phyloP scores from a whole-genome alignment of 2,797 vertebrate species.

The Mormyrus proboscirostris region DNA sequence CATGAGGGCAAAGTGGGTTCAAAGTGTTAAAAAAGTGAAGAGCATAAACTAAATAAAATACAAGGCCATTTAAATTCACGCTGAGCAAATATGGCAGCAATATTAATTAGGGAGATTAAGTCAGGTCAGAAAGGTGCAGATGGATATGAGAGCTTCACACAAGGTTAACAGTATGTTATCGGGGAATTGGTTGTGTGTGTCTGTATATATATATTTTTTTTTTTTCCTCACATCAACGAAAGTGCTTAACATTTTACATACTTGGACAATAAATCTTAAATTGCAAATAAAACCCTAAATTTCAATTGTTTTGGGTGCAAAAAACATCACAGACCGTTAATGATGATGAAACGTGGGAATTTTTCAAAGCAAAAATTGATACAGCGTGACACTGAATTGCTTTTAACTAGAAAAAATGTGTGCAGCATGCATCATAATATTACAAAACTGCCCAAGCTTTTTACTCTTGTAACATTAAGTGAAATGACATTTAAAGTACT shows the following conservation, averaged over 20 bases:
- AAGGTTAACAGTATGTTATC: conserved; percentile 30
- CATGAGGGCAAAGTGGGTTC: neutral
- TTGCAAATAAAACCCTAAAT: neutral
- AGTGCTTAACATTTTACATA: neutral
- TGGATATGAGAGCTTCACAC: conserved; percentile 1
- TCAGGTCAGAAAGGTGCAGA: conserved; percentile 24
- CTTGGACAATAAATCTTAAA: neutral
- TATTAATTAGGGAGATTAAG: conserved; percentile 26
- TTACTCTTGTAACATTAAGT: neutral
- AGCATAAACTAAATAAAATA: neutral
- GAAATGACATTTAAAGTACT: neutral
- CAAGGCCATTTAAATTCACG: neutral
- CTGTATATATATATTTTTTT: neutral
- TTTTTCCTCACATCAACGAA: neutral
- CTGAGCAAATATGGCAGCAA: neutral
- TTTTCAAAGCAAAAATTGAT: neutral
- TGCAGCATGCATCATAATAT: neutral
- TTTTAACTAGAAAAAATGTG: neutral
- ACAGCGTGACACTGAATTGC: neutral
- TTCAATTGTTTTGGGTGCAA: neutral
- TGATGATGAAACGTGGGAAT: neutral
- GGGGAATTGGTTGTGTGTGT: neutral
- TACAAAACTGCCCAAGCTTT: neutral
- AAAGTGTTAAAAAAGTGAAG: neutral
- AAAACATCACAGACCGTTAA: neutral